Evolutionary conservation across 2,113 vertebrate species (phyloP).

Genomic region (Paralichthys olivaceus): DNA sequence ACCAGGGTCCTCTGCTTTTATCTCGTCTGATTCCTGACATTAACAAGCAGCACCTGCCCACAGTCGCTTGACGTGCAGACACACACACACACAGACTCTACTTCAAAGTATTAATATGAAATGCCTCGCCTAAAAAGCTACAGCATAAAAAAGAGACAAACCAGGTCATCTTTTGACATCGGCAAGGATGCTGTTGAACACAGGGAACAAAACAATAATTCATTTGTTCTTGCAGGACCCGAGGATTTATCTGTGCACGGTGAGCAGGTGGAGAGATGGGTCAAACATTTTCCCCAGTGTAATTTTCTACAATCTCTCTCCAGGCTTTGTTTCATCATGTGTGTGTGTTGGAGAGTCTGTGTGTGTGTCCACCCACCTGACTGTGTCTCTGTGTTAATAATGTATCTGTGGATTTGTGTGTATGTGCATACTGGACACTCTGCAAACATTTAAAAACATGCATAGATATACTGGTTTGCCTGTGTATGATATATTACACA

Average conservation of each 20-base stretch:
- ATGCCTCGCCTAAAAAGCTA: constrained; percentile 48
- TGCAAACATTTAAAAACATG: constrained; percentile 13
- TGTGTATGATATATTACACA: constrained; percentile 19
- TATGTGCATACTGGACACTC: not conserved
- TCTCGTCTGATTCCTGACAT: constrained; percentile 67
- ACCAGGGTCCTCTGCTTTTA: constrained; percentile 57
- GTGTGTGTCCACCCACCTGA: constrained; percentile 4
- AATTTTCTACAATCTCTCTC: constrained; percentile 69
- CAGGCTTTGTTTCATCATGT: constrained; percentile 23
- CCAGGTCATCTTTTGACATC: constrained; percentile 74
- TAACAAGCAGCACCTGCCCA: constrained; percentile 69
- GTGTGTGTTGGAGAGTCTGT: constrained; percentile 28
- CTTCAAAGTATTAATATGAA: constrained; percentile 69
- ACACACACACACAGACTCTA: constrained; percentile 21
- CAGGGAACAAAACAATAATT: constrained; percentile 70
- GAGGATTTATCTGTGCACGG: constrained; percentile 70
- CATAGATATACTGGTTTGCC: not conserved
- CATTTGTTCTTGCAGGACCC: constrained; percentile 53
- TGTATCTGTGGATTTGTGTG: not conserved
- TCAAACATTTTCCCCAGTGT: constrained; percentile 74
- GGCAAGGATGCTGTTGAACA: constrained; percentile 69
- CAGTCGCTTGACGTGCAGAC: constrained; percentile 51
- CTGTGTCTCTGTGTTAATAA: constrained; percentile 5
- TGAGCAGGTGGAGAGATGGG: constrained; percentile 75
- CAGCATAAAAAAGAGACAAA: constrained; percentile 38